Conservation (phyloP, 2,797 vertebrate genomes). For the Cetoscarus ocellatus region DNA sequence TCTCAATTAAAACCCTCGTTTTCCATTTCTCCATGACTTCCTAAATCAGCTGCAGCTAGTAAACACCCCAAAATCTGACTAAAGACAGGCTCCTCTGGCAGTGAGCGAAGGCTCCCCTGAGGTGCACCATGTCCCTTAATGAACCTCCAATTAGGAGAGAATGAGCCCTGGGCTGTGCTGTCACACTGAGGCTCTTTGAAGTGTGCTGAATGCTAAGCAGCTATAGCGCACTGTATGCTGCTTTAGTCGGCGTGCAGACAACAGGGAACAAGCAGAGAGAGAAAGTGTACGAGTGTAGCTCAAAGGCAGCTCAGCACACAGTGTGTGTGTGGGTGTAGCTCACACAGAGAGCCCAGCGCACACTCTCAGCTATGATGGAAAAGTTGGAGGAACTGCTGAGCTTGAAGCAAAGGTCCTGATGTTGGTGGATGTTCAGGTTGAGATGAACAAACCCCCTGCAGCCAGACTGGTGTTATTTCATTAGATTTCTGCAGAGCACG, state of each 20-base stretch:
- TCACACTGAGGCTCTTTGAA: slow-evolving; percentile 78
- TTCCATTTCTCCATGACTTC: slow-evolving; percentile 65
- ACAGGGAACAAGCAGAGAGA: slow-evolving; percentile 36
- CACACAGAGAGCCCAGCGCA: slow-evolving; percentile 32
- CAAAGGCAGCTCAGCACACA: slow-evolving; percentile 67
- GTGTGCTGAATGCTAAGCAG: slow-evolving; percentile 78
- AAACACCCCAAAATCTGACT: slow-evolving; percentile 64
- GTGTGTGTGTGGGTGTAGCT: slow-evolving; percentile 57
- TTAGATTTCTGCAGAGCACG: slow-evolving; percentile 42
- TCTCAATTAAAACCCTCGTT: slow-evolving; percentile 81
- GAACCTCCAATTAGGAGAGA: slow-evolving; percentile 84
- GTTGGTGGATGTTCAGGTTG: slow-evolving; percentile 41
- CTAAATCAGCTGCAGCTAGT: slow-evolving; percentile 63
- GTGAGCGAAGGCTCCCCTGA: slow-evolving; percentile 61
- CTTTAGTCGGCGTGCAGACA: slow-evolving; percentile 66
- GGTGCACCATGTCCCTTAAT: slow-evolving; percentile 79
- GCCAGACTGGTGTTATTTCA: slow-evolving; percentile 43
- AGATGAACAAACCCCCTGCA: slow-evolving; percentile 34
- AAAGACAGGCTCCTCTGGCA: slow-evolving; percentile 65
- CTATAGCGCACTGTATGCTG: slow-evolving; percentile 52
- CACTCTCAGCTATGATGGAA: slow-evolving; percentile 21
- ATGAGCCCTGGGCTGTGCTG: slow-evolving; percentile 77
- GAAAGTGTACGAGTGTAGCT: slow-evolving; percentile 77
- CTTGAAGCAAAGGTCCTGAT: slow-evolving; percentile 38
- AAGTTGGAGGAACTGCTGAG: slow-evolving; percentile 39